Conservation (phyloP, 2,113 vertebrate species). For the Podarcis raffonei region DNA sequence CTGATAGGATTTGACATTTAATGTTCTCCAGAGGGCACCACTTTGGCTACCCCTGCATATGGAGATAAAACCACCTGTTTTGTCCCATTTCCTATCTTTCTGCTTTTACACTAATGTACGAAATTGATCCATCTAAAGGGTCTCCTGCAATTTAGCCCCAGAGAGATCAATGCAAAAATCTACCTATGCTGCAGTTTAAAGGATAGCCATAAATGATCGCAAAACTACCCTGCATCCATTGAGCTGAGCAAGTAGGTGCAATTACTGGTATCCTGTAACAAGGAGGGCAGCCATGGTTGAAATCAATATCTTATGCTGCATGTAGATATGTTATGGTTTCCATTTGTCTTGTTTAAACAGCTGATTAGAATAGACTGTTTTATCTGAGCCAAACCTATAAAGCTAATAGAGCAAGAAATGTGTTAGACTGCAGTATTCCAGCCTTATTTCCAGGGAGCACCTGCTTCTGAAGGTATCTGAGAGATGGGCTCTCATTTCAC, state of each 20-base stretch:
- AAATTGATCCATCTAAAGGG: neutral
- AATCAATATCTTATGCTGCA: constrained; percentile 21
- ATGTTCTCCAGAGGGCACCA: too few relatives aligned
- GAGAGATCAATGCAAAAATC: constrained; percentile 8
- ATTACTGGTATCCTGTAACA: constrained; percentile 21
- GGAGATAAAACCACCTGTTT: neutral
- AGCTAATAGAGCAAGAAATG: neutral
- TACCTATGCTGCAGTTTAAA: neutral
- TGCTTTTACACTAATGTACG: neutral
- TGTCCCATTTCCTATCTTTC: neutral
- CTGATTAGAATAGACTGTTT: constrained; percentile 36
- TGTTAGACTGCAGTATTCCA: neutral
- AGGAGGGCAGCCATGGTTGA: constrained; percentile 22
- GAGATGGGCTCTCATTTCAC: neutral
- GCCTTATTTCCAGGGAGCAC: neutral
- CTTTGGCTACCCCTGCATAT: neutral
- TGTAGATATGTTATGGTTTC: constrained; percentile 18
- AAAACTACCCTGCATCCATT: constrained; percentile 8
- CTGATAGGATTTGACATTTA: too few relatives aligned
- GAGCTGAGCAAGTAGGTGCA: constrained; percentile 8
- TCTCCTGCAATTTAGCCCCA: neutral
- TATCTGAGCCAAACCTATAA: constrained; percentile 48
- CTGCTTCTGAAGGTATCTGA: constrained; percentile 24
- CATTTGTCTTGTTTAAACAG: constrained; percentile 48
- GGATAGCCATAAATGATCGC: constrained; percentile 14